Evolutionary conservation across 2,888 invertebrate species (phyloP).

Genomic region (Acanthopleura granulata): DNA sequence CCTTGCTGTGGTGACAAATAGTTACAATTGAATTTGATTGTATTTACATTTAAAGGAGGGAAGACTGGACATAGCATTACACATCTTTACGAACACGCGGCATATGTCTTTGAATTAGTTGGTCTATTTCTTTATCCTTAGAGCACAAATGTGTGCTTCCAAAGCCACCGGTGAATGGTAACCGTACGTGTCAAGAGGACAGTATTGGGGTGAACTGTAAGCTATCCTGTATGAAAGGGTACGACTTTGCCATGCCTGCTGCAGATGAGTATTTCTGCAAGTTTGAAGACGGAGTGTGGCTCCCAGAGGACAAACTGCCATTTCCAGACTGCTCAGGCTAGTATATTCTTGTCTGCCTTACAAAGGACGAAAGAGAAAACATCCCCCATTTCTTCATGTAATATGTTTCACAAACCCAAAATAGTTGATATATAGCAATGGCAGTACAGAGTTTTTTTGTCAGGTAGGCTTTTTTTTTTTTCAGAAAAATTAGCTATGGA

Average conservation of each 20-base stretch:
- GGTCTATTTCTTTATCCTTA: conserved; percentile 28
- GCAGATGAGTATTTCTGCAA: conserved; percentile 69
- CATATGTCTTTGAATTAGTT: too few relatives aligned
- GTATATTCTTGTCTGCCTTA: conserved; percentile 17
- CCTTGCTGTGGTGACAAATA: too few relatives aligned
- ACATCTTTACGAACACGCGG: too few relatives aligned
- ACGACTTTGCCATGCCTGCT: conserved; percentile 73
- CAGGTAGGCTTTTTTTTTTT: too few relatives aligned
- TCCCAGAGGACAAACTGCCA: conserved; percentile 64
- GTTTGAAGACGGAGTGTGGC: conserved; percentile 68
- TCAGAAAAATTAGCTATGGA: too few relatives aligned
- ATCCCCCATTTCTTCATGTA: too few relatives aligned
- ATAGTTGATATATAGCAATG: too few relatives aligned
- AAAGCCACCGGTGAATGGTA: conserved; percentile 72
- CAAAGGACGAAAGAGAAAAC: neutral
- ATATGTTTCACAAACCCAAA: too few relatives aligned
- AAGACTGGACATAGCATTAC: too few relatives aligned
- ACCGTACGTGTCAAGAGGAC: conserved; percentile 70
- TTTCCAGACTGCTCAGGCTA: conserved; percentile 76
- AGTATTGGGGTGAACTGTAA: conserved; percentile 73
- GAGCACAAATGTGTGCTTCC: conserved; percentile 71
- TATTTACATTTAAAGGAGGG: too few relatives aligned
- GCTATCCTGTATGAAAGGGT: conserved; percentile 76
- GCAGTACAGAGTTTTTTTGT: too few relatives aligned
- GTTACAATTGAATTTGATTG: too few relatives aligned